These are phyloP conservation scores for Apomyelois bistriatella DNA, from an alignment of 2,888 invertebrate species.

Conservation along the genomic window DNA sequence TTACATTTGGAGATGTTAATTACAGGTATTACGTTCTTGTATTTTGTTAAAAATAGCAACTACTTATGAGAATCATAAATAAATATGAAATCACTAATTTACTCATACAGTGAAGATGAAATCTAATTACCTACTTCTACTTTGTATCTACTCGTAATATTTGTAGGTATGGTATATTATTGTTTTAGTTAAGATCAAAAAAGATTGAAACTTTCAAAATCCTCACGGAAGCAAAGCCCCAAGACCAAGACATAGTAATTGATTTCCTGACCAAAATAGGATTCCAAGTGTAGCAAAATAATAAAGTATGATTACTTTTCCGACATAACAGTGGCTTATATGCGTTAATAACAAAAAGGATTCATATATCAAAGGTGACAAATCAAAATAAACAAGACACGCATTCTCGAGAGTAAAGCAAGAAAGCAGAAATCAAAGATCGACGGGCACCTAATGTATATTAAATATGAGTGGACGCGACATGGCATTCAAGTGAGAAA, in stretches of 20 bases:
- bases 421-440: slow-evolving; percentile 63
- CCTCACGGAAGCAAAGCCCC: no score
- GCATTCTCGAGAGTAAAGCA: slow-evolving; percentile 55
- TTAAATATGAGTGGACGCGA: slow-evolving; percentile 63
- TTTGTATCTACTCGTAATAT: no score
- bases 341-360: slow-evolving; percentile 62
- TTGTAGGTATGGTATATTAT: no score
- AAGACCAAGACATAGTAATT: no score
- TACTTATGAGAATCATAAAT: no score
- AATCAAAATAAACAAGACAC: slow-evolving; percentile 72
- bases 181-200: no score
- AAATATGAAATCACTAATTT: no score
- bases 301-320: slow-evolving; percentile 51
- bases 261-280: slow-evolving; percentile 13
- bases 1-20: slow-evolving; percentile 43
- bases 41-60: no score
- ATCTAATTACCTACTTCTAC: no score
- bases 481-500: slow-evolving; percentile 70
- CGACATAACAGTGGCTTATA: slow-evolving; percentile 51
- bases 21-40: neutral
- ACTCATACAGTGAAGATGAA: no score
- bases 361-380: slow-evolving; percentile 72
- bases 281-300: slow-evolving; percentile 17
- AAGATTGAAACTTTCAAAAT: no score
- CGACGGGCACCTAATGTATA: slow-evolving; percentile 66